These are phyloP conservation scores for Sabellastarte sp. DNA, from an alignment of 2,888 invertebrate genomes.

Conservation along the genomic window DNA sequence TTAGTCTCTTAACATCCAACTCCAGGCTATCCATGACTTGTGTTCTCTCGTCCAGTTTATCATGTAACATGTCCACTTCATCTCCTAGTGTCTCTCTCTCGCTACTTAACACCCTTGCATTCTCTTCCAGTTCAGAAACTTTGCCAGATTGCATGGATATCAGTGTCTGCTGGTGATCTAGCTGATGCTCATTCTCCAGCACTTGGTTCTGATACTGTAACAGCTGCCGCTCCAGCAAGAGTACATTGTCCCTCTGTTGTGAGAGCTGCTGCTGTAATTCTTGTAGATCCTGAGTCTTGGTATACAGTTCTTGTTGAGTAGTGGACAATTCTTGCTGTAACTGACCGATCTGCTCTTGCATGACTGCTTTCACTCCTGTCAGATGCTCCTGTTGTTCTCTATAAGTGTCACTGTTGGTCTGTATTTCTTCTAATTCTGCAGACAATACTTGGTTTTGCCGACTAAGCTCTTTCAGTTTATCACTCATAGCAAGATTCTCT, in stretches of 20 bases:
- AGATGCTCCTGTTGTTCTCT: too few relatives aligned
- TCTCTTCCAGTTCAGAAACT: not conserved
- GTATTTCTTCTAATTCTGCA: too few relatives aligned
- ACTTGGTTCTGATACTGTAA: too few relatives aligned
- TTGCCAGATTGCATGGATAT: too few relatives aligned
- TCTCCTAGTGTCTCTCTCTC: not conserved
- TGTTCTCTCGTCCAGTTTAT: not conserved
- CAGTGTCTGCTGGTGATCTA: too few relatives aligned
- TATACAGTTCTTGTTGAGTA: not conserved
- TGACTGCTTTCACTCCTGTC: not conserved
- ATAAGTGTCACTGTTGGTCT: too few relatives aligned
- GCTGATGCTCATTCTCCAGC: too few relatives aligned
- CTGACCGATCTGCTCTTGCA: too few relatives aligned
- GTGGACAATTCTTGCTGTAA: not conserved
- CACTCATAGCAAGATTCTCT: not conserved
- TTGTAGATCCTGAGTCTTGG: not conserved
- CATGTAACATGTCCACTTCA: not conserved
- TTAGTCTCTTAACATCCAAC: not conserved
- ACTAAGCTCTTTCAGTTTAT: not conserved
- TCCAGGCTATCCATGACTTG: conserved; percentile 7
- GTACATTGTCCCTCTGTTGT: not conserved
- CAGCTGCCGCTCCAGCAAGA: too few relatives aligned
- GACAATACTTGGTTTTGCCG: too few relatives aligned
- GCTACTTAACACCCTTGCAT: not conserved
- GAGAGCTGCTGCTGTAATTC: not conserved